phyloP scores from a whole-genome alignment of 1,140 invertebrate species.

The Proctacanthus coquilletti region DNA sequence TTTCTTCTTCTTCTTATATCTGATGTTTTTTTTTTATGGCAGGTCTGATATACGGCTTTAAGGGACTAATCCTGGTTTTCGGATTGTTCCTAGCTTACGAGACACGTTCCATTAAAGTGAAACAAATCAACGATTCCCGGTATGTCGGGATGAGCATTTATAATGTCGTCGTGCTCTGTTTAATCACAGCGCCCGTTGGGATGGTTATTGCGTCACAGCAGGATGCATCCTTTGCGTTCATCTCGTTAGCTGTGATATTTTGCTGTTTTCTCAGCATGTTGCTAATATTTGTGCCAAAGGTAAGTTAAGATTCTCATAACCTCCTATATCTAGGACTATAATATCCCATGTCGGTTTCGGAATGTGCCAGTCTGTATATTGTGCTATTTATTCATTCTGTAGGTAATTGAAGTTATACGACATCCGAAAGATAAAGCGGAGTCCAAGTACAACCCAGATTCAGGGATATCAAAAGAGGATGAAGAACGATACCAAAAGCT shows the following conservation, averaged over 20 bases:
- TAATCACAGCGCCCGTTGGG: conserved; percentile 93
- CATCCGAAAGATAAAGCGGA: conserved; percentile 70
- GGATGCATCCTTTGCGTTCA: conserved; percentile 93
- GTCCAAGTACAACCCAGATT: conserved; percentile 72
- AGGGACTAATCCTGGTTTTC: conserved; percentile 90
- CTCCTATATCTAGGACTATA: not conserved
- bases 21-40: conserved; percentile 11
- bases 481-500: conserved; percentile 89
- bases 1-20: not conserved
- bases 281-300: conserved; percentile 91
- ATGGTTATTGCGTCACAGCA: conserved; percentile 94
- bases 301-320: conserved; percentile 28
- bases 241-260: conserved; percentile 86
- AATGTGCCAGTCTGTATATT: not conserved
- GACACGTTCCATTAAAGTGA: conserved; percentile 88
- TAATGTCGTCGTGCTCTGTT: conserved; percentile 93
- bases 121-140: conserved; percentile 86
- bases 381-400: not conserved
- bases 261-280: conserved; percentile 96
- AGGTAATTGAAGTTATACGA: conserved; percentile 72
- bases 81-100: conserved; percentile 96
- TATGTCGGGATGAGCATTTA: conserved; percentile 99
- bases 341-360: too few species aligned
- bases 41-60: conserved; percentile 93
- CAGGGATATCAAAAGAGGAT: conserved; percentile 81